Evolutionary conservation across 2,797 vertebrate species (phyloP).

Genomic region (Coreius guichenoti): DNA sequence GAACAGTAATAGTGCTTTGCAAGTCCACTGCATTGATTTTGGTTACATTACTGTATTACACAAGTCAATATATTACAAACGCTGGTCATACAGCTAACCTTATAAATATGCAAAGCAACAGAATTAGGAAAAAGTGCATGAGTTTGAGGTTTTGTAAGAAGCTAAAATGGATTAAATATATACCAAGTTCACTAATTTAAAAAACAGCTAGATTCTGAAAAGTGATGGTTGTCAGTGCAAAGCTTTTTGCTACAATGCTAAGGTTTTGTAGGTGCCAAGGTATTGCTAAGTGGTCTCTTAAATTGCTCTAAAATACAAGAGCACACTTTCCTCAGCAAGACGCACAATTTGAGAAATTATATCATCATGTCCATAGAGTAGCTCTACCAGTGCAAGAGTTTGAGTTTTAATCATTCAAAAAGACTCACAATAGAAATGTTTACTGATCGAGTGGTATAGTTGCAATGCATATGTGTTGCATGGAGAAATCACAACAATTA

Average conservation of each 20-base stretch:
- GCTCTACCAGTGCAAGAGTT: background rate
- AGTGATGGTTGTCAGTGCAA: background rate
- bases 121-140: background rate
- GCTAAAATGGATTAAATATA: background rate
- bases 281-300: conserved; percentile 12
- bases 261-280: background rate
- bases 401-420: background rate
- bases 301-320: background rate
- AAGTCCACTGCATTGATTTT: conserved; percentile 72
- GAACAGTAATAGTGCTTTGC: background rate
- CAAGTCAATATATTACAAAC: conserved; percentile 22
- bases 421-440: background rate
- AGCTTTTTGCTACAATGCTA: background rate
- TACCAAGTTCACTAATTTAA: background rate
- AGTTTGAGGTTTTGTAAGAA: conserved; percentile 8
- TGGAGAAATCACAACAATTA: background rate
- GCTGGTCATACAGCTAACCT: background rate
- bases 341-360: background rate
- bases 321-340: background rate
- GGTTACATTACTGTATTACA: conserved; percentile 46
- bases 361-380: background rate
- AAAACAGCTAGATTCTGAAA: background rate
- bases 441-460: background rate
- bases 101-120: conserved; percentile 15
- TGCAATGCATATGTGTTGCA: background rate